These are phyloP conservation scores for Brachionus manjavacas DNA, from an alignment of 1,140 invertebrate genomes.

Conservation along the genomic window DNA sequence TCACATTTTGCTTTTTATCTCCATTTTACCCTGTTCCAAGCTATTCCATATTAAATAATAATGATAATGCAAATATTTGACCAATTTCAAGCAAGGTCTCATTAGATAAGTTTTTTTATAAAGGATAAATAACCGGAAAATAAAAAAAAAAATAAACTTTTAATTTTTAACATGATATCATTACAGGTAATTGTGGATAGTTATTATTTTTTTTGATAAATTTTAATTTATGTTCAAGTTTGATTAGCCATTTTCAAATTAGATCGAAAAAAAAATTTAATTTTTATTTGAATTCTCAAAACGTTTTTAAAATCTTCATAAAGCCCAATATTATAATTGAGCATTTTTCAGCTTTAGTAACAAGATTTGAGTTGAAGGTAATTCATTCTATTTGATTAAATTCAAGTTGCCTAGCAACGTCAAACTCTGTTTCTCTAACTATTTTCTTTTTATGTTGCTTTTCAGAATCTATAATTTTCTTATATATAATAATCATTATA, in stretches of 20 bases:
- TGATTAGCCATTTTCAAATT: neutral
- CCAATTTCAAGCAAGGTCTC: no score
- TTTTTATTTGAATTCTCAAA: neutral
- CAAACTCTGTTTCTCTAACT: constrained; percentile 18
- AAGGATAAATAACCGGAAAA: no score
- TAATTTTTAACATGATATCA: no score
- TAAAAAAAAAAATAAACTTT: no score
- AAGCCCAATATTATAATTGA: constrained; percentile 1
- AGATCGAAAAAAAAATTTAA: neutral
- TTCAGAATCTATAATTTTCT: constrained; percentile 32
- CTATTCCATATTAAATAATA: no score
- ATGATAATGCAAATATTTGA: no score
- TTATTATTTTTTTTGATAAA: no score
- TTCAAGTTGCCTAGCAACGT: constrained; percentile 20
- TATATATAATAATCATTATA: constrained; percentile 37
- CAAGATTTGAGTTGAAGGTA: constrained; percentile 27
- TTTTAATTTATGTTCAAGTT: neutral
- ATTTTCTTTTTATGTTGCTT: constrained; percentile 19
- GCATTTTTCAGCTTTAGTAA: constrained; percentile 8
- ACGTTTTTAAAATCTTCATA: neutral
- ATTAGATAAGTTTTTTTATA: no score
- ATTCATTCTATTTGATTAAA: constrained; percentile 16
- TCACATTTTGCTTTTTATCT: no score
- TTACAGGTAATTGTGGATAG: no score
- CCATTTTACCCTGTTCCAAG: no score